Evolutionary conservation across 2,888 invertebrate genomes (phyloP), one percentile per base, ranked within the genome.

Genomic region (Agrilus biguttatus): DNA sequence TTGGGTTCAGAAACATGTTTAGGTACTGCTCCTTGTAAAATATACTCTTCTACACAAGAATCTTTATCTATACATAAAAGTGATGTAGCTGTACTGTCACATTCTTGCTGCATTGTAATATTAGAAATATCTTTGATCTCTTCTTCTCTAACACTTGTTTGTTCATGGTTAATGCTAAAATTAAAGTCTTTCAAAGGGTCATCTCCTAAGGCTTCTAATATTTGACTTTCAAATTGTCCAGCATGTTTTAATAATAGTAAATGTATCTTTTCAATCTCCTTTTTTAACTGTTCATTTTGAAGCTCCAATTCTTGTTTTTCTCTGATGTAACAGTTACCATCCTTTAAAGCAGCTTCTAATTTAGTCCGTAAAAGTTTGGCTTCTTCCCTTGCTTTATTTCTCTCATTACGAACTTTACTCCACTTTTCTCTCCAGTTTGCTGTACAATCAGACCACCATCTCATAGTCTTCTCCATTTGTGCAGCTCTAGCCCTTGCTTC

Each of bases 391-490:
- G 92, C 84, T 60, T 88, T 87, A 62, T 96, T 96, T 19, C 95
- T 74, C 68, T 96, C 96, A 61, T 83, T 89, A 42, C 93, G 77
- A 54, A 87, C 82, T 74, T 93, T 78, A 70, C 87, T 88, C 96
- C 96, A 97, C 61, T 96, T 96, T 61, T 88, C 88, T 33, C 91
- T 71, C 92, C 92, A 92, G 61, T 89, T 89, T 1, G 93, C 90
- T 0, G 96, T 96, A 63, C 97, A 97, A 65, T 96, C 96, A 41
- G 88, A 93, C 96, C 84, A 97, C 96, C 96, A 97, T 45, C 93
- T 74, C 95, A 97, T 96, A 0, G 96, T 97, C 67, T 96, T 96
- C 65, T 97, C 97, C 97, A 97, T 97, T 67, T 97, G 96, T 1
- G 92, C 85, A 13, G 93, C 92, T 48, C 96, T 70, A 4, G 92